A percentile compares a stretch with the other conserved stretches of the same genome.
Evolutionary conservation across 2,888 invertebrate species (phyloP).

Genomic region (Amorpha juglandis): DNA sequence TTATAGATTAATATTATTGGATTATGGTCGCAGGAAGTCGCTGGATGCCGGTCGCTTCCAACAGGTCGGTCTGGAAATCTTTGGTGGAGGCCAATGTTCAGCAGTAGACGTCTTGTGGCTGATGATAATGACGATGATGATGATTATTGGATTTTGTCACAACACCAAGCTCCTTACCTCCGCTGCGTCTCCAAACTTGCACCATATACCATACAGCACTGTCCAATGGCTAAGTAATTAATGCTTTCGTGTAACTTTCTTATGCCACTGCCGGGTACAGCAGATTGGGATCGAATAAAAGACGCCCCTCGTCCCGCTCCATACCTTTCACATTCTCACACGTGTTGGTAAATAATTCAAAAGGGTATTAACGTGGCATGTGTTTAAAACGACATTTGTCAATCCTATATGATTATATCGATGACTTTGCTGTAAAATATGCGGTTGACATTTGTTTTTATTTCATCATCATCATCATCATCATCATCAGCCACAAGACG

Average conservation of each 20-base stretch:
- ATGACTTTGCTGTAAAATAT: background rate
- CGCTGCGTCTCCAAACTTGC: background rate
- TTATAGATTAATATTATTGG: no score
- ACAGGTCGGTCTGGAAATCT: no score
- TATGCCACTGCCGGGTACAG: slow-evolving; percentile 50
- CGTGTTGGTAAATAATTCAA: slow-evolving; percentile 8
- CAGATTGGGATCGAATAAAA: slow-evolving; percentile 51
- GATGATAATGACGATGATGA: no score
- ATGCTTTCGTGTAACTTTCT: slow-evolving; percentile 69
- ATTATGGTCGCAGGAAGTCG: no score
- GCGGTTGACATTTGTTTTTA: background rate
- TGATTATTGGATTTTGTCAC: no score
- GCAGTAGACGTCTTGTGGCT: no score
- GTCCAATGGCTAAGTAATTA: slow-evolving; percentile 72
- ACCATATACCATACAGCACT: slow-evolving; percentile 40
- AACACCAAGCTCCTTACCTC: no score
- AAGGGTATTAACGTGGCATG: slow-evolving; percentile 16
- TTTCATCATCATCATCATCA: no score
- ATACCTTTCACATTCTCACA: slow-evolving; percentile 4
- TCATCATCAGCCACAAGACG: no score
- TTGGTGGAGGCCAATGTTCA: no score
- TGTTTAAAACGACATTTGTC: slow-evolving; percentile 37
- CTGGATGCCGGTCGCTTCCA: no score
- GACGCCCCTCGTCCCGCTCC: slow-evolving; percentile 22
- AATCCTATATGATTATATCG: background rate